Base-by-base conservation (phyloP, 2,113 vertebrate genomes). In the Seriola rivoliana region DNA sequence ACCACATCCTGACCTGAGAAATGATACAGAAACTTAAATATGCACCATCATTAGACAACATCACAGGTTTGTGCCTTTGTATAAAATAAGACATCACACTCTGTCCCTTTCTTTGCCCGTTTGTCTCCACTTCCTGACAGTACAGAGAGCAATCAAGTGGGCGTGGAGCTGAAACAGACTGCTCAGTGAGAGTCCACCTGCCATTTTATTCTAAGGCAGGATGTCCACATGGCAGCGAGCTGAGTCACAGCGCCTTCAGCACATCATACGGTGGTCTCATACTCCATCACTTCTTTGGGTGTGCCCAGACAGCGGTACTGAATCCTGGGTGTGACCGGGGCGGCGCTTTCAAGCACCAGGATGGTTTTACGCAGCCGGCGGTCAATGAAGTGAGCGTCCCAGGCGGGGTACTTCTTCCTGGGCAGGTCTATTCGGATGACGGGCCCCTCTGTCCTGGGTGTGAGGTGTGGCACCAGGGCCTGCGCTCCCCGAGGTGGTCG, bases 351-450 rank as follows among this genome's bases (percentile, higher is more conserved):
- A 38, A 99, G 95, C 1, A 97, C 97, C 92, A 99, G 95, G 85
- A 99, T 98, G 91, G 97, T 99, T 88, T 98, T 99, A 58, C 98
- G 95, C 85, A 99, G 95, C 78, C 98, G 94, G 52, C 98, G 96
- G 94, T 99, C 98, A 6, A 99, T 98, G 93, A 97, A 99, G 88
- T 99, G 98, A 62, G 98, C 98, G 0, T 99, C 98, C 98, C 98
- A 99, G 17, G 98, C 98, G 0, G 98, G 98, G 89, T 99, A 99
- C 87, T 95, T 97, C 95, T 99, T 99, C 54, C 98, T 96, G 86
- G 98, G 98, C 87, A 99, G 93, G 95, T 99, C 98, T 91, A 99
- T 99, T 83, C 98, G 96, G 93, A 99, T 99, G 87, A 99, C 97
- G 0, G 98, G 98, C 48, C 97, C 82, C 93, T 99, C 97, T 94